Conservation (phyloP, 2,797 vertebrate species). For the Triplophysa bombifrons region DNA sequence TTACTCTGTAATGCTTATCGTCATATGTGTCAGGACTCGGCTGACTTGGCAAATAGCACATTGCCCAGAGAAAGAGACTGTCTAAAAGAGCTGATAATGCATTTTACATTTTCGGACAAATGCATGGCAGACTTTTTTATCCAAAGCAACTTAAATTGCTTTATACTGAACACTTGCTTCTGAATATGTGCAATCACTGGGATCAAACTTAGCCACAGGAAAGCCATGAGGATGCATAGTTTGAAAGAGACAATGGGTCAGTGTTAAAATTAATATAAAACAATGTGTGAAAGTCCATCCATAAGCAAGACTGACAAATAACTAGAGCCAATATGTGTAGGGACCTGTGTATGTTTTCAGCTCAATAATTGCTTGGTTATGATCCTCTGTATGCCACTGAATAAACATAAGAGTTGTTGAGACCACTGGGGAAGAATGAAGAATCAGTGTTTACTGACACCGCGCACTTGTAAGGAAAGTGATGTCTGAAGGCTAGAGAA, state of each 20-base stretch:
- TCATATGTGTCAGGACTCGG: neutral
- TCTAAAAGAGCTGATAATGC: neutral
- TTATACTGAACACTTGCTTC: too few relatives aligned
- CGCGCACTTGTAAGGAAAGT: neutral
- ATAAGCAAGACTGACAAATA: neutral
- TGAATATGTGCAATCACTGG: too few relatives aligned
- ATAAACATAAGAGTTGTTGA: neutral
- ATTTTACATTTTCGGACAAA: neutral
- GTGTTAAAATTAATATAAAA: too few relatives aligned
- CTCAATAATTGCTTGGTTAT: neutral
- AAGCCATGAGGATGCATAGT: too few relatives aligned
- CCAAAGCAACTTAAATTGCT: too few relatives aligned
- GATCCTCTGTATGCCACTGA: neutral
- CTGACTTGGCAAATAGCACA: neutral
- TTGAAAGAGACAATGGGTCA: too few relatives aligned
- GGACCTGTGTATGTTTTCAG: neutral
- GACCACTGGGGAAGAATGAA: neutral
- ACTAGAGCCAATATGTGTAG: neutral
- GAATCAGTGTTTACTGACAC: conserved; percentile 5
- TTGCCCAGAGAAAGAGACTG: neutral
- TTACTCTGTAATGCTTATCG: neutral
- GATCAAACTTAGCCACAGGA: too few relatives aligned
- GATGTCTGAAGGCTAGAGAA: conserved; percentile 11
- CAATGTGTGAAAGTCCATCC: neutral
- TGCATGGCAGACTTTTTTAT: too few relatives aligned